A percentile compares a stretch with the other conserved stretches of the same genome.
Conservation (phyloP, 2,797 vertebrate species). For the Falco columbarius region DNA sequence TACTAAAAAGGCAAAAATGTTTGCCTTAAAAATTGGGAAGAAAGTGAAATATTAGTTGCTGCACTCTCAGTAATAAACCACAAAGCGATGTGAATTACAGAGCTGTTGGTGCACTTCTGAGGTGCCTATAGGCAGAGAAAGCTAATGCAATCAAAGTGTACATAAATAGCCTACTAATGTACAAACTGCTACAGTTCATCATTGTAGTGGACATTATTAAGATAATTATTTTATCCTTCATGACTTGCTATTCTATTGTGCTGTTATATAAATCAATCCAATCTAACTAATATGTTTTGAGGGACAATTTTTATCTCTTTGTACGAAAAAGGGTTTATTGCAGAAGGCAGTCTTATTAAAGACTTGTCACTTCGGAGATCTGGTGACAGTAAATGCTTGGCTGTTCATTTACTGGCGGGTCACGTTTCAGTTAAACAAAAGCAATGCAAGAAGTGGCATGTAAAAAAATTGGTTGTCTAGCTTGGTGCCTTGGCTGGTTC, state of each 20-base stretch:
- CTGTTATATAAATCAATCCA: conserved; percentile 30
- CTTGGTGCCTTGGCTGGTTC: conserved; percentile 8
- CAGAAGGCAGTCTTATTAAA: conserved; percentile 43
- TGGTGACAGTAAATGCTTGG: not conserved
- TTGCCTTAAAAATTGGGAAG: not conserved
- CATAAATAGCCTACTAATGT: conserved; percentile 20
- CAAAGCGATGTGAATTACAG: not conserved
- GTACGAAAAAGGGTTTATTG: not conserved
- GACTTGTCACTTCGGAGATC: conserved; percentile 34
- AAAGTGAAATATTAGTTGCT: not conserved
- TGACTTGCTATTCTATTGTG: not conserved
- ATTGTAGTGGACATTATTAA: conserved; percentile 35
- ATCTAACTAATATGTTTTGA: conserved; percentile 14
- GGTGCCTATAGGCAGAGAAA: not conserved
- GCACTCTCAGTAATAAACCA: not conserved
- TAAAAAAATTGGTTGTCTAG: conserved; percentile 6
- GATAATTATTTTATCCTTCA: conserved; percentile 48
- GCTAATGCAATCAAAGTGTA: not conserved
- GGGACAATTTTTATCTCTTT: conserved; percentile 22
- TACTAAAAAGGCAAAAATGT: not conserved
- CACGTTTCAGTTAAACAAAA: conserved; percentile 51
- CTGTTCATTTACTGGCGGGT: conserved; percentile 46
- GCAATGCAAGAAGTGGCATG: not conserved
- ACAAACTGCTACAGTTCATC: conserved; percentile 6
- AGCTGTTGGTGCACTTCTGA: not conserved